Base-by-base conservation (phyloP, 30 jellyfish, hydroid and myxozoan genomes). In the Cassiopea xamachana region DNA sequence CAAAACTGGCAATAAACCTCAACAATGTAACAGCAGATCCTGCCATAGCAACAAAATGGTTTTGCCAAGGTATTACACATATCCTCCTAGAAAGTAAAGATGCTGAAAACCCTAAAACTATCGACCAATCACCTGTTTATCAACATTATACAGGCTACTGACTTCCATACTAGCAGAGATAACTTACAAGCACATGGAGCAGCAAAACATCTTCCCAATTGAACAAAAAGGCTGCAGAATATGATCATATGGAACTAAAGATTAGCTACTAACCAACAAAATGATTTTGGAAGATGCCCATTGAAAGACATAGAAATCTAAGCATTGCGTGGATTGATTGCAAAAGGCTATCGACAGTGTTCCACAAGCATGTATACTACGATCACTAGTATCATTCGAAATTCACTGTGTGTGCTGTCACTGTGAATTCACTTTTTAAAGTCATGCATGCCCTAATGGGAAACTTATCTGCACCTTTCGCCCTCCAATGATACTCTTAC, bases 251-350 rank as follows among this genome's bases (percentile, higher is more conserved):
- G 87, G 87, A 5, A 72, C 87, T 61, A 85, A 85, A 75, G 87
- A 85, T 60, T 87, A 85, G 48, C 80, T 85, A 16, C 46, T 75
- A 45, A 76, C 77, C 5, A 70, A 87, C 59, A 61, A 69, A 18
- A 87, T 61, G 89, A 58, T 78, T 14, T 64, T 87, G n/a, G 94
- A 75, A 49, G 47, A 77, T 78, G 69, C 71, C 60, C 44, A 69
- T 18, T 3, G 60, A 14, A 3, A 64, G 48, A 27, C 72, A 17
- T 5, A 47, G n/a, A 12, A 76, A 86, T 47, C 82, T 75, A 27
- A 73, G 89, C 64, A 77, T 77, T 1, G 89, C 89, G 13, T 87
- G 94, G 94, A 68, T 87, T 2, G 94, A 87, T 48, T 87, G 64
- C 64, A 87, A 51, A 87, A 87, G 84, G 90, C 87, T 3, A 50